Evolutionary conservation across 1,140 invertebrate genomes (phyloP), one percentile per base, ranked within the genome.

Genomic region (Drosophila chauvacae): DNA sequence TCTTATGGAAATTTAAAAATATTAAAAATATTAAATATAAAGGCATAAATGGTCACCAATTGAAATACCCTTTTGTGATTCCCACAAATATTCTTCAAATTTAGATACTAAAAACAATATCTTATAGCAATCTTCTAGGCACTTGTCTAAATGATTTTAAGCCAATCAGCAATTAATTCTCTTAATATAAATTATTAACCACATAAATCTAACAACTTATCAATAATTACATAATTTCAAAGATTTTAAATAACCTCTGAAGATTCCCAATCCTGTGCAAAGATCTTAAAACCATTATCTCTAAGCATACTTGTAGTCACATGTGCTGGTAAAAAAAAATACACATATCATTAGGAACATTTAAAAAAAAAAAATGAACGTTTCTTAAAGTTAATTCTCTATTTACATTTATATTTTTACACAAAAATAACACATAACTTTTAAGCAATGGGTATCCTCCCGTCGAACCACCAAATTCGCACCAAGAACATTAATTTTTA

Each of bases 401-500:
- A 45, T 1, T 3, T 20, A 20, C 1, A 20, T 13, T 11, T 13
- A 16, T 20, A 26, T 28, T 28, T 16, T 26, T 5, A 20, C 3
- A 10, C 10, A 33, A 33, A 10, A 10, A 10, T 33, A 33, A 33
- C 1, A 33, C 30, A 33, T 11, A 35, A 35, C 11, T 4, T 35
- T 4, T 35, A 13, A 13, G 33, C 33, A 26, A 26, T n/a, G 23
- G 48, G 66, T 72, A 71, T 37, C 1, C 5, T 1, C 0, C 0
- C 7, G 16, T 60, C 53, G 53, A 10, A 1, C 23, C 41, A 10
- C 4, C 5, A 56, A 28, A 7, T 16, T 41, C n/a, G 1, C 2
- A 11, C 3, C 7, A 4, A 28, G 4, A 55, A 56, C n/a, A 59
- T 51, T 60, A 20, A 50, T 70, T 69, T 77, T 20, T 51, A 35